Evolutionary conservation across 1,140 invertebrate species (phyloP), one percentile per base, ranked within the genome.

Genomic region (Lepidurus packardi): DNA sequence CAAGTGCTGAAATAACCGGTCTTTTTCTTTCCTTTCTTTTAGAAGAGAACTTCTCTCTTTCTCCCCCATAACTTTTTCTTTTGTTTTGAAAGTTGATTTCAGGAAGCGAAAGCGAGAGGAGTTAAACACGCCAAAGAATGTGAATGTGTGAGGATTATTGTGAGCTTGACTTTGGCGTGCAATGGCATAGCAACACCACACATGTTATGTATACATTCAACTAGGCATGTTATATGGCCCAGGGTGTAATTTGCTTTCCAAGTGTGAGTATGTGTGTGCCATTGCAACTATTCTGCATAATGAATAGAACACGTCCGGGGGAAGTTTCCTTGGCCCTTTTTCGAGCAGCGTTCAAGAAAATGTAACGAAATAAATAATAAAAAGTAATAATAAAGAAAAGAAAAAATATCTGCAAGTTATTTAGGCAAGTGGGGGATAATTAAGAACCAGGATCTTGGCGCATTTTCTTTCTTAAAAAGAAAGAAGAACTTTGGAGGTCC

Each of bases 211-310:
- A 65, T 65, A 65, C 53, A 65, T 65, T 65, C 53, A 65, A 65
- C 53, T 65, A 65, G 53, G 53, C 53, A 65, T 65, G 53, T 65
- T 65, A 65, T 65, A 65, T 65, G 21, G 53, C 53, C 53, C 21
- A 65, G 53, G 53, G 53, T 65, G 53, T 65, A 65, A 65, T 65
- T 65, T 65, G 16, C 53, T 21, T 65, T 21, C 53, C 53, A 65
- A 65, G 53, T 65, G 53, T n/a, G 53, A 65, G 53, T 65, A 8
- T 16, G 53, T 65, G 53, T 65, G 53, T 65, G 53, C 53, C 53
- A 65, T 65, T 65, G 53, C 53, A 65, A 65, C 53, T 65, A n/a
- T 65, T 65, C 53, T 65, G 53, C 53, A 65, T 65, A 65, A 65
- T 65, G 53, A 65, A 65, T 65, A 65, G 53, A 65, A 65, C 53